Percentiles rank a stretch among this genome's conserved stretches.
Evolutionary conservation across 2,113 vertebrate species (phyloP).

Genomic region (Danio rerio): DNA sequence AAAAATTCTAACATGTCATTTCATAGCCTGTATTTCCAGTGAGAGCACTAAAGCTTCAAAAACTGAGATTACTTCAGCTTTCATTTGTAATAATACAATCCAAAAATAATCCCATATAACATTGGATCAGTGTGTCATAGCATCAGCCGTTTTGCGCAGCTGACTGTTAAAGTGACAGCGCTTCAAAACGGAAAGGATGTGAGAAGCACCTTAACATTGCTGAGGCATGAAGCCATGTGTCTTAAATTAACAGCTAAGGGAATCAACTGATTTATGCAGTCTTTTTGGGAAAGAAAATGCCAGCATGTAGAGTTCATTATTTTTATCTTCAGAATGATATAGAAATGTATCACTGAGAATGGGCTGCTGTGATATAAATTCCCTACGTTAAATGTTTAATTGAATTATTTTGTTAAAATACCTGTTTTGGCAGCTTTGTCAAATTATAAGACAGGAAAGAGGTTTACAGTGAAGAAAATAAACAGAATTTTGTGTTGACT

Average conservation of each 20-base stretch:
- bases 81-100: not conserved
- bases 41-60: not conserved
- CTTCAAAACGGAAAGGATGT: constrained; percentile 15
- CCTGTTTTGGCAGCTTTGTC: too few species aligned
- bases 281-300: constrained; percentile 4
- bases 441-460: too few species aligned
- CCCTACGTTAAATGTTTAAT: too few species aligned
- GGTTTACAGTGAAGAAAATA: too few species aligned
- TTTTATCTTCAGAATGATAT: not conserved
- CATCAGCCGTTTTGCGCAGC: constrained; percentile 4
- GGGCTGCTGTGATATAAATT: too few species aligned
- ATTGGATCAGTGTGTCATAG: not conserved
- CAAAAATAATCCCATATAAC: constrained; percentile 4
- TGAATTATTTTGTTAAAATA: too few species aligned
- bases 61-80: constrained; percentile 17
- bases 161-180: constrained; percentile 3
- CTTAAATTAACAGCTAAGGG: constrained; percentile 3
- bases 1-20: not conserved
- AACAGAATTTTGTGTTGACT: too few species aligned
- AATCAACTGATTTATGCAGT: constrained; percentile 5
- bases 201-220: not conserved
- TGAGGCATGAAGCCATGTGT: constrained; percentile 10
- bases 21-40: not conserved
- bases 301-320: constrained; percentile 19
- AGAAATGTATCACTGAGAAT: too few species aligned